A percentile compares a stretch with the other conserved stretches of the same genome.
Evolutionary conservation across 2,888 invertebrate genomes (phyloP).

Genomic region (Apamea epomidion): DNA sequence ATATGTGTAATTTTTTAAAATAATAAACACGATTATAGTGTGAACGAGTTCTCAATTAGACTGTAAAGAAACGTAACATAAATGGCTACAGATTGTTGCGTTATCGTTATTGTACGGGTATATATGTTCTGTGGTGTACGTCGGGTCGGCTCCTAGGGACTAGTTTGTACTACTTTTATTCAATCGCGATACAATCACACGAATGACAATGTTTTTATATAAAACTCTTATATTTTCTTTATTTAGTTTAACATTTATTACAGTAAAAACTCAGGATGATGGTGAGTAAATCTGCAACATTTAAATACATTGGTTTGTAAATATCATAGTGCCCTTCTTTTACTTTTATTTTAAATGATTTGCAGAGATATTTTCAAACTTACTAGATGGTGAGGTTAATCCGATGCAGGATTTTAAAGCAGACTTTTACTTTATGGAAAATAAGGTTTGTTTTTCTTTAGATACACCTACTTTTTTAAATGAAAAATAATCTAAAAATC

Average conservation of each 20-base stretch:
- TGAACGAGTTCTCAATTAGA: constrained; percentile 47
- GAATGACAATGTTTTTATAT: constrained; percentile 41
- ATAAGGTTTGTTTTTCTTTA: constrained; percentile 33
- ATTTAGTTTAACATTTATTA: constrained; percentile 29
- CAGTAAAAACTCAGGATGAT: constrained; percentile 39
- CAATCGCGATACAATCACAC: constrained; percentile 12
- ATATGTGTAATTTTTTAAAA: background rate
- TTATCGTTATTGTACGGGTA: constrained; percentile 58
- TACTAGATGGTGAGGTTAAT: constrained; percentile 29
- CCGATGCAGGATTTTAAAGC: constrained; percentile 34
- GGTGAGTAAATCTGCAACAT: constrained; percentile 38
- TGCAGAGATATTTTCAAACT: constrained; percentile 53
- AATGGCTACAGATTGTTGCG: constrained; percentile 34
- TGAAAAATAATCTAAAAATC: background rate
- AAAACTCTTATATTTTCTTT: constrained; percentile 27
- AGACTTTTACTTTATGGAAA: constrained; percentile 32
- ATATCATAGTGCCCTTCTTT: background rate
- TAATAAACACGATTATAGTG: constrained; percentile 28
- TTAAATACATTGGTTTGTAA: background rate
- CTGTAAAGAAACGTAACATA: constrained; percentile 49
- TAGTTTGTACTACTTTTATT: constrained; percentile 12
- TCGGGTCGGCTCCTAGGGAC: constrained; percentile 31
- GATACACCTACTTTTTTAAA: background rate
- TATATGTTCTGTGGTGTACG: no score
- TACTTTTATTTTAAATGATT: constrained; percentile 19